Conservation (phyloP, 2,113 vertebrate species). For the Vulpes lagopus region DNA sequence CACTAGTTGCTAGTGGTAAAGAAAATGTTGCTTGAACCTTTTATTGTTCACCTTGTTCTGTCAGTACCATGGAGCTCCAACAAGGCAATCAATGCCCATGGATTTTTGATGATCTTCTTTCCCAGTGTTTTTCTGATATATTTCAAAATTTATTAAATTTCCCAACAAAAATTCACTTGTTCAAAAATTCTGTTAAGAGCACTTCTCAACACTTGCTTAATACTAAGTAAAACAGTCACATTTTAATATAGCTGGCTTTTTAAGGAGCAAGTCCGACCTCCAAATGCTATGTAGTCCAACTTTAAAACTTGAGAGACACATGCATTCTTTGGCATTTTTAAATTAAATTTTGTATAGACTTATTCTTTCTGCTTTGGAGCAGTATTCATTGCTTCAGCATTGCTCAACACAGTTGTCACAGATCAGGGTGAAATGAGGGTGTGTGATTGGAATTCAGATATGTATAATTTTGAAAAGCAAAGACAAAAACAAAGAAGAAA, state of each 20-base stretch:
- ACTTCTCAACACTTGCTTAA: neutral
- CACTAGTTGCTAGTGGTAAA: neutral
- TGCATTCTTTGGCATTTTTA: neutral
- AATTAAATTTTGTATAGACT: neutral
- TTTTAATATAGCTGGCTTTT: neutral
- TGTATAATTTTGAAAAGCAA: slow-evolving; percentile 14
- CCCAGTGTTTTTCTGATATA: neutral
- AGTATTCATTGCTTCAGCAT: neutral
- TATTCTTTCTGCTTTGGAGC: neutral
- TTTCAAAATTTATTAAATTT: slow-evolving; percentile 49
- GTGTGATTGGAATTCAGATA: neutral
- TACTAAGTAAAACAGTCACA: neutral
- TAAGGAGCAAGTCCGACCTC: neutral
- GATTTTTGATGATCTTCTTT: slow-evolving; percentile 37
- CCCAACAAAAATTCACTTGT: neutral
- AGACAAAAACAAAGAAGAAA: neutral
- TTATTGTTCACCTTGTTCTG: neutral
- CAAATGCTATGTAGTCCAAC: neutral
- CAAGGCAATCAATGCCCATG: neutral
- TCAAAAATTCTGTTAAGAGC: neutral
- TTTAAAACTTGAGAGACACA: neutral
- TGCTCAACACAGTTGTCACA: neutral
- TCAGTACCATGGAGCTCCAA: neutral
- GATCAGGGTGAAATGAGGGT: no score
- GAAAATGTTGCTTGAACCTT: slow-evolving; percentile 11